Evolutionary conservation across 1,140 invertebrate species (phyloP).

Genomic region (Nixonia krombeini): DNA sequence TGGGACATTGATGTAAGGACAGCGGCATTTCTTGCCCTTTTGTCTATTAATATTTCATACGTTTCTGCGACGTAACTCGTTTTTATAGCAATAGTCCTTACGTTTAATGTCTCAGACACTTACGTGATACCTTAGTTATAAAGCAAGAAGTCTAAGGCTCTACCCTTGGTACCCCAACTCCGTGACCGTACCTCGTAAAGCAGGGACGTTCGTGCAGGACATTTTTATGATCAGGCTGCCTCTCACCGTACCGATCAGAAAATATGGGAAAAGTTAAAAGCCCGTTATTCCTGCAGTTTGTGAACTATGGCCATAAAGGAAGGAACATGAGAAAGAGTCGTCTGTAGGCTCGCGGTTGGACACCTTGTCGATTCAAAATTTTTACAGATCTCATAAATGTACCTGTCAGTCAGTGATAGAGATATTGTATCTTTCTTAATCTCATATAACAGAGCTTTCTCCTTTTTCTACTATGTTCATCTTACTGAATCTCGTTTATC

Average conservation of each 20-base stretch:
- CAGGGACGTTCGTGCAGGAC: slow-evolving; percentile 29
- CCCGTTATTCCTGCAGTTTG: slow-evolving; percentile 33
- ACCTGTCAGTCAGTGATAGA: background rate
- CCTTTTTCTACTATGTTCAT: no score
- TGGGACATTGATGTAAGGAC: slow-evolving; percentile 19
- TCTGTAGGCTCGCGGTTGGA: slow-evolving; percentile 28
- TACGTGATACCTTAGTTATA: slow-evolving; percentile 37
- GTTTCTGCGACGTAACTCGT: no score
- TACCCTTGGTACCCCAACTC: slow-evolving; percentile 3
- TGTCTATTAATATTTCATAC: slow-evolving; percentile 31
- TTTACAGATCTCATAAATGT: slow-evolving; percentile 21
- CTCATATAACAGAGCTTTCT: background rate
- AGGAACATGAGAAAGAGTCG: slow-evolving; percentile 21
- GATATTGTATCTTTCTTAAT: background rate
- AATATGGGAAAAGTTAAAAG: slow-evolving; percentile 47
- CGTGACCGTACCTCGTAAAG: slow-evolving; percentile 31
- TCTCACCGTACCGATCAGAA: slow-evolving; percentile 35
- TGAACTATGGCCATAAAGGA: slow-evolving; percentile 41
- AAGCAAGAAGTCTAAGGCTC: slow-evolving; percentile 8
- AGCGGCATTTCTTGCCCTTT: slow-evolving; percentile 8
- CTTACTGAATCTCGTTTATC: background rate
- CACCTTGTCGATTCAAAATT: slow-evolving; percentile 34
- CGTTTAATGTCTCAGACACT: slow-evolving; percentile 22
- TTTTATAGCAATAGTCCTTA: slow-evolving; percentile 11
- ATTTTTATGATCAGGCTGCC: slow-evolving; percentile 41